Evolutionary conservation across 2,888 invertebrate species (phyloP), one percentile per base, ranked within the genome.

Genomic region (Trachelus tabidus): DNA sequence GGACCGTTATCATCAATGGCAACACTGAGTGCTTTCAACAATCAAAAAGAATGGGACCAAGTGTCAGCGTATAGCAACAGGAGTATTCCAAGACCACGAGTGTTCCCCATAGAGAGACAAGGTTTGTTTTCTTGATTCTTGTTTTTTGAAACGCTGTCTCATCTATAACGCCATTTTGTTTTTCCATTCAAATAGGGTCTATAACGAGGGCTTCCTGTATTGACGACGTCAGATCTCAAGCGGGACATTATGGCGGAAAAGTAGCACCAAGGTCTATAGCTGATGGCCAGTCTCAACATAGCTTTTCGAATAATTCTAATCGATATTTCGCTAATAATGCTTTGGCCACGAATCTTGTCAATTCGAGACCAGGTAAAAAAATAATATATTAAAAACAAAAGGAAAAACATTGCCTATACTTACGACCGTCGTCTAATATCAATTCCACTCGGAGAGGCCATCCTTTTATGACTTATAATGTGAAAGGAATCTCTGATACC

Each of bases 51-150:
- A 91, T 96, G 96, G 96, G 96, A 96, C 91, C 96, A 96, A 90
- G 96, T 97, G 81, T 98, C 98, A 71, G 97, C 96, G 76, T 98
- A 98, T 91, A 98, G 98, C 91, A 96, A 96, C 83, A 95, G 97
- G 89, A 97, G 97, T 88, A 96, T 97, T 91, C 97, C 97, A 82
- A 93, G 98, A 84, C 97, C 97, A 75, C 94, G 97, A 86, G 96
- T 97, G 91, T 98, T 97, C 92, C 94, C 95, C 34, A 93, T 95
- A 83, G 95, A 96, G 82, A 89, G 93, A 79, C 92, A 92, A 90
- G 93, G 93, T 92, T 80, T 78, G 40, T 35, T n/a, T 35, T 34
- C n/a, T 79, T 37, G 34, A 56, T 56, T 23, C 6, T 56, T 56
- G 2, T 23, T 23, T 56, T 56, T 56, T 23, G 15, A 40, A 6